Conservation (phyloP, 2,113 vertebrate species). For the Eolophus roseicapilla region DNA sequence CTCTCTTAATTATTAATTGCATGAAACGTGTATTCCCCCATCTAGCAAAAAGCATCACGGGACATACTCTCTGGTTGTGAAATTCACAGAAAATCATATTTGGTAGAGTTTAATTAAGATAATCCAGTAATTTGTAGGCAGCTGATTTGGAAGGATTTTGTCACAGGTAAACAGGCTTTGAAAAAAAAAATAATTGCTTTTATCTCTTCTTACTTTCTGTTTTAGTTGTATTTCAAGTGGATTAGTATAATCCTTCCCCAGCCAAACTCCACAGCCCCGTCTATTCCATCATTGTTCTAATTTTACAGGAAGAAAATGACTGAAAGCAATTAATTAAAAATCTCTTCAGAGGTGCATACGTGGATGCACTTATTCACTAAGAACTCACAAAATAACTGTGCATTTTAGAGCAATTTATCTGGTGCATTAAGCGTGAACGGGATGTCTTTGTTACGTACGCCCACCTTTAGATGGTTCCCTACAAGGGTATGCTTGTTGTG, state of each 20-base stretch:
- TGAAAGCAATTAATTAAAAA: constrained; percentile 48
- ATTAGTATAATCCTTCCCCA: constrained; percentile 25
- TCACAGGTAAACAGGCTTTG: constrained; percentile 40
- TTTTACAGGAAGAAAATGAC: constrained; percentile 4
- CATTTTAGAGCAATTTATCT: background rate
- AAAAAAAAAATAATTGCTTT: background rate
- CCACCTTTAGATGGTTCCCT: background rate
- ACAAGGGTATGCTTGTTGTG: background rate
- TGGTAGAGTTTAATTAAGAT: background rate
- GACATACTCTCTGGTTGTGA: background rate
- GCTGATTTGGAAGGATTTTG: constrained; percentile 13
- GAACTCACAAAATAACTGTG: background rate
- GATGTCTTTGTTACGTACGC: background rate
- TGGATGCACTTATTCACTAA: background rate
- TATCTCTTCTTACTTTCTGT: constrained; percentile 29
- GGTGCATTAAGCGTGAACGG: background rate
- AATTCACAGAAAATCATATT: background rate
- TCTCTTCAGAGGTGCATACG: background rate
- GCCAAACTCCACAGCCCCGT: background rate
- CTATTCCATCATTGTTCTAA: constrained; percentile 28
- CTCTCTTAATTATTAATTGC: background rate
- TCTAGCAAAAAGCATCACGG: background rate
- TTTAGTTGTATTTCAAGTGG: constrained; percentile 11
- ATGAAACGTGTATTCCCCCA: background rate
- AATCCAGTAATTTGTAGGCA: background rate